Conservation (phyloP, 2,888 invertebrate genomes). For the Acanthosoma haemorrhoidale region DNA sequence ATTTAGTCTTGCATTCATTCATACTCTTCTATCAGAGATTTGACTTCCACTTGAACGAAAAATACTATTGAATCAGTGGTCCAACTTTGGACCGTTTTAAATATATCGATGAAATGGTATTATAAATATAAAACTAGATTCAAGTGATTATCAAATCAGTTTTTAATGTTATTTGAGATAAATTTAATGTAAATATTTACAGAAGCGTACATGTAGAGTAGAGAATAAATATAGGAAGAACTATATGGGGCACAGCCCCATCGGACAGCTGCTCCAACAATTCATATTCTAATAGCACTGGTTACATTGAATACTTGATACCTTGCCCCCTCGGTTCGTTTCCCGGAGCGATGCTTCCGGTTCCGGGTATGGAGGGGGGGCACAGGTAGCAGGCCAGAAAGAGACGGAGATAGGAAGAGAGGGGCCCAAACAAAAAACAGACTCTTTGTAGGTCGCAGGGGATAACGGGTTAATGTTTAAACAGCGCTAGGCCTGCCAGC, state of each 20-base stretch:
- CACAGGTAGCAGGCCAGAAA: constrained; percentile 16
- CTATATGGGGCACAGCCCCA: background rate
- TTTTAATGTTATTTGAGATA: no score
- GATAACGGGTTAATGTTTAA: constrained; percentile 20
- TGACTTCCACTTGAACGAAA: no score
- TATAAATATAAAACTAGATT: no score
- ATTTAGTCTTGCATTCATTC: no score
- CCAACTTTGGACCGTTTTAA: no score
- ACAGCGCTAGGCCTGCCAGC: background rate
- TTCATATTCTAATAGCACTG: constrained; percentile 36
- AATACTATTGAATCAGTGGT: no score
- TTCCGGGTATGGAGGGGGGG: constrained; percentile 27
- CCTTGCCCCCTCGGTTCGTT: constrained; percentile 16
- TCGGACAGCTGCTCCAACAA: constrained; percentile 9
- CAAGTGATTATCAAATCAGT: no score
- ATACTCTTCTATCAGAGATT: no score
- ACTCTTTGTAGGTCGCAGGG: constrained; percentile 1
- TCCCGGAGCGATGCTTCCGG: constrained; percentile 16
- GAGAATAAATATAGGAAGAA: background rate
- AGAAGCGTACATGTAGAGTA: no score
- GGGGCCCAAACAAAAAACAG: background rate
- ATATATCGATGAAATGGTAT: no score
- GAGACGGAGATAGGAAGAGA: constrained; percentile 14
- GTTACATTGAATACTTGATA: constrained; percentile 37
- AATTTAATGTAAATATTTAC: no score